These are phyloP conservation scores for Temnothorax ravouxi DNA, from an alignment of 2,888 invertebrate species.

Conservation along the genomic window DNA sequence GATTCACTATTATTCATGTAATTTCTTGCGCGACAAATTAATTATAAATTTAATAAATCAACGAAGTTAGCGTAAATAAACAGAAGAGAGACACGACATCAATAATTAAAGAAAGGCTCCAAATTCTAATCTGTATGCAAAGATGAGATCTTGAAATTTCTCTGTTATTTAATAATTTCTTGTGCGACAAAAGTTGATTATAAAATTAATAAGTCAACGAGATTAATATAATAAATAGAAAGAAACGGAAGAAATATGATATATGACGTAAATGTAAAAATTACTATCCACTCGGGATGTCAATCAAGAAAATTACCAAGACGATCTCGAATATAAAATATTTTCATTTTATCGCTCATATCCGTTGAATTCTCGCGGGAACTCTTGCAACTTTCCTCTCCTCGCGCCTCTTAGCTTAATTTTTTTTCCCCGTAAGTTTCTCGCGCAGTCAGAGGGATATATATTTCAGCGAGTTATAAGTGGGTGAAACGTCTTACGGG, in stretches of 20 bases:
- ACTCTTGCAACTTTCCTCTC: neutral
- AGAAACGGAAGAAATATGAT: neutral
- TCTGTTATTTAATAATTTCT: slow-evolving; percentile 2
- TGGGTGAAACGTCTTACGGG: slow-evolving; percentile 18
- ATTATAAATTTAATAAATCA: slow-evolving; percentile 22
- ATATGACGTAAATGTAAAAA: neutral
- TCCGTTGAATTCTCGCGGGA: neutral
- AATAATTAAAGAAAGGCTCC: neutral
- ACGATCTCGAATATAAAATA: slow-evolving; percentile 30
- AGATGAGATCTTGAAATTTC: neutral
- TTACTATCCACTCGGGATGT: neutral
- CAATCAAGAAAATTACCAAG: slow-evolving; percentile 20
- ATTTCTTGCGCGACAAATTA: neutral
- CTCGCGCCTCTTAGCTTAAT: slow-evolving; percentile 42
- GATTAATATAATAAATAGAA: neutral
- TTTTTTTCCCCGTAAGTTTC: slow-evolving; percentile 32
- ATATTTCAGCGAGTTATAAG: slow-evolving; percentile 20
- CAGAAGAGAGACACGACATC: neutral
- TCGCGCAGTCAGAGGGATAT: slow-evolving; percentile 18
- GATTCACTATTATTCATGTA: neutral
- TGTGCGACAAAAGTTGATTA: neutral
- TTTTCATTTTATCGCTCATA: slow-evolving; percentile 9
- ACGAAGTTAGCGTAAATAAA: neutral
- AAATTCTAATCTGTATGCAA: neutral
- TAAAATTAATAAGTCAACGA: neutral